phyloP scores from a whole-genome alignment of 2,888 invertebrate species.

The Limulus polyphemus region DNA sequence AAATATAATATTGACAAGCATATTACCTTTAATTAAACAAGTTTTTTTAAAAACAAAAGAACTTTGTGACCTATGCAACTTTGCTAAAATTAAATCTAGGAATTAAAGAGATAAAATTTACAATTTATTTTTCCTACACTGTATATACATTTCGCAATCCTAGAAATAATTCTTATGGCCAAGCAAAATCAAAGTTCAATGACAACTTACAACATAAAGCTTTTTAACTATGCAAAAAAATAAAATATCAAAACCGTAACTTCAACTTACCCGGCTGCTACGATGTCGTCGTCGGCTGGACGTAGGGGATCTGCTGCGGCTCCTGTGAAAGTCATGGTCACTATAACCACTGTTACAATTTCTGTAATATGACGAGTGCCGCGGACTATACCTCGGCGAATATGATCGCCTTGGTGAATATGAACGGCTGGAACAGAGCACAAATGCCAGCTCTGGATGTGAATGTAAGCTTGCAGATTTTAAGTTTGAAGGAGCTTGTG shows the following conservation, averaged over 20 bases:
- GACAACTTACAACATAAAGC: too few species aligned
- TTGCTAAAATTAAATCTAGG: not conserved
- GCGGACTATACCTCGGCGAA: constrained; percentile 23
- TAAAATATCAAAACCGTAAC: too few species aligned
- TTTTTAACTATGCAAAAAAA: too few species aligned
- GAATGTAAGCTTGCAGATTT: too few species aligned
- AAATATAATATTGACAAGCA: too few species aligned
- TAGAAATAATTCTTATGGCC: too few species aligned
- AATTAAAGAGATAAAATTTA: not conserved
- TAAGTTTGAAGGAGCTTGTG: too few species aligned
- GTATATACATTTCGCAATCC: too few species aligned
- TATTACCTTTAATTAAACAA: too few species aligned
- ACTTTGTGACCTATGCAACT: not conserved
- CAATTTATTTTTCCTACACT: not conserved
- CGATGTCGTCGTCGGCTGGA: constrained; percentile 63
- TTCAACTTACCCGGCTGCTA: constrained; percentile 52
- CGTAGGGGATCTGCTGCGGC: constrained; percentile 66
- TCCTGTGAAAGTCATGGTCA: constrained; percentile 45
- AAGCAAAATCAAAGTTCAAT: too few species aligned
- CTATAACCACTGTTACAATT: constrained; percentile 33
- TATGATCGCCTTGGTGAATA: constrained; percentile 19
- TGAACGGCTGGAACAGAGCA: constrained; percentile 9
- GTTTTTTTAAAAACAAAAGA: too few species aligned
- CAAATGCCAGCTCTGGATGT: too few species aligned
- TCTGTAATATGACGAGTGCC: constrained; percentile 14